These are phyloP conservation scores for Eptesicus fuscus DNA, from an alignment of 2,113 vertebrate genomes.

Conservation along the genomic window DNA sequence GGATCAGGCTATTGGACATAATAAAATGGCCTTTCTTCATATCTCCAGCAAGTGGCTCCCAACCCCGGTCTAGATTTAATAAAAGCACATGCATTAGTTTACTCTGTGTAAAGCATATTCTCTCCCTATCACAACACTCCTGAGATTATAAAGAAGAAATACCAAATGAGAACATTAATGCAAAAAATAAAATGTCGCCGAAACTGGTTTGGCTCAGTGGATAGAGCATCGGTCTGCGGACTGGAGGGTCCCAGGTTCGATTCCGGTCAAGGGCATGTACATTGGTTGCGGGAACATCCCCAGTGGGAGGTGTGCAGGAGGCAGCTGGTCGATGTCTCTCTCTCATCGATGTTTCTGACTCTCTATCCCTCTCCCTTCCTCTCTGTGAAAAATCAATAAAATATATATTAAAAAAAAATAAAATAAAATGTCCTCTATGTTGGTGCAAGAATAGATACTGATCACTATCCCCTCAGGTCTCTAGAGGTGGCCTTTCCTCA, in stretches of 20 bases:
- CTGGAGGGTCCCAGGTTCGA: too few species aligned
- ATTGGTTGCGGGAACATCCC: too few species aligned
- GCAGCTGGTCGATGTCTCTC: too few species aligned
- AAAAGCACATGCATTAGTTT: neutral
- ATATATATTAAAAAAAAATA: too few species aligned
- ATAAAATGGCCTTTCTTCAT: neutral
- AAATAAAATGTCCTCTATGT: neutral
- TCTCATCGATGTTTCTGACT: too few species aligned
- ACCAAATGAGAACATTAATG: neutral
- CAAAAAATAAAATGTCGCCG: neutral
- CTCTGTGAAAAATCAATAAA: too few species aligned
- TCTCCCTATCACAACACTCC: neutral
- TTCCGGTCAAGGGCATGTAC: too few species aligned
- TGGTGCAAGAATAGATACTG: neutral
- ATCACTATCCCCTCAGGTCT: neutral
- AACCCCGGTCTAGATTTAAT: neutral
- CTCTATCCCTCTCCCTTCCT: too few species aligned
- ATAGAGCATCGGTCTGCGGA: too few species aligned
- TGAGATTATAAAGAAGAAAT: constrained; percentile 2
- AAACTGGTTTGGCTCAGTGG: too few species aligned
- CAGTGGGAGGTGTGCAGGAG: too few species aligned
- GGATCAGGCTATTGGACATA: neutral
- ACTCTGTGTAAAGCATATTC: neutral
- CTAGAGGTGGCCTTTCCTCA: neutral
- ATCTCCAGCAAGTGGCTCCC: neutral